Evolutionary conservation across 2,113 vertebrate species (phyloP).

Genomic region (Delphinus delphis): DNA sequence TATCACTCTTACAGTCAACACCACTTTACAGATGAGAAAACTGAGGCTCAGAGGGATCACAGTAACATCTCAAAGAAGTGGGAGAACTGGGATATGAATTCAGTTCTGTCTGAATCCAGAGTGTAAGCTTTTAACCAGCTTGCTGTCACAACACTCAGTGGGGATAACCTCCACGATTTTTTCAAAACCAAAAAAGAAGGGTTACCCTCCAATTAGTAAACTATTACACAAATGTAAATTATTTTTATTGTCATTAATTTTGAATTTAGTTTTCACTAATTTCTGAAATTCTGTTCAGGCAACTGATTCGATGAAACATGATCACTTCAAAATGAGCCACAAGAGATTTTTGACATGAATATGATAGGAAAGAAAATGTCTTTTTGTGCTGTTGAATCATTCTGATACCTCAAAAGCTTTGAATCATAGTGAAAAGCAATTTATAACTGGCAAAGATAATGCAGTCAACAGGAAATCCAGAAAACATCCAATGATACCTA

Average conservation of each 20-base stretch:
- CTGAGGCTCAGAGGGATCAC: not conserved
- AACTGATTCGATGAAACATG: not conserved
- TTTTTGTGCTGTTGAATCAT: not conserved
- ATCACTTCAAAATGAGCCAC: not conserved
- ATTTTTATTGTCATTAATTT: not conserved
- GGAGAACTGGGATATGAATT: not conserved
- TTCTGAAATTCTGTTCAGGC: not conserved
- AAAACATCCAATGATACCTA: not conserved
- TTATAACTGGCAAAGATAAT: conserved; percentile 48
- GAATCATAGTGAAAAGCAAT: conserved; percentile 29
- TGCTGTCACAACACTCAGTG: not conserved
- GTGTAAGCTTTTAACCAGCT: not conserved
- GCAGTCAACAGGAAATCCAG: not conserved
- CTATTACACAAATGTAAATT: not conserved
- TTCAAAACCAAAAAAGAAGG: not conserved
- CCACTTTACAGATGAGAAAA: not conserved
- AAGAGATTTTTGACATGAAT: not conserved
- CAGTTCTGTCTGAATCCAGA: not conserved
- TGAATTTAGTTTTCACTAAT: not conserved
- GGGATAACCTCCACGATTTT: not conserved
- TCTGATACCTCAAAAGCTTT: not conserved
- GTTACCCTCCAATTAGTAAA: not conserved
- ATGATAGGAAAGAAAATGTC: not conserved
- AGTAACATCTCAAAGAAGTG: not conserved
- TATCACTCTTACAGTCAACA: not conserved